Conservation (phyloP, 35 echinoderm and acorn worm species). For the Ptychodera flava region DNA sequence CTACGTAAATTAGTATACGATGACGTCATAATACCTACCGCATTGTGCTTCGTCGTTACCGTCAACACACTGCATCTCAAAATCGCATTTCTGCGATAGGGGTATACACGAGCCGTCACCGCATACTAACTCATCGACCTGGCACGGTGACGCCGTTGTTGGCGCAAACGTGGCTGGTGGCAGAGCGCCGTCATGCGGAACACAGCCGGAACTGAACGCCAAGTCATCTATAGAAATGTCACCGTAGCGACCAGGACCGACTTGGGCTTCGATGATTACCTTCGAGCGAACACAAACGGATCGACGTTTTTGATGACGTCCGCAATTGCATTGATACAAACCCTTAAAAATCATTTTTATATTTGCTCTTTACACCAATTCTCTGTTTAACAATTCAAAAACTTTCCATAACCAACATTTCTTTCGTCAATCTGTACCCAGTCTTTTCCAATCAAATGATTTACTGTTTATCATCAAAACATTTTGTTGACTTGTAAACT, state of each 20-base stretch:
- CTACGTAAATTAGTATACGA: no score
- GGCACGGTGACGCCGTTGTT: constrained; percentile 37
- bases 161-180: constrained; percentile 18
- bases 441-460: no score
- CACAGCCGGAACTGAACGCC: constrained; percentile 59
- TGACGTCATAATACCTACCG: no score
- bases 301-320: no score
- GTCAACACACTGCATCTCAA: not conserved
- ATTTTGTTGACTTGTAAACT: no score
- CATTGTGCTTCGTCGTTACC: not conserved
- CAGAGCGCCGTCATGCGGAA: constrained; percentile 2
- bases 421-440: no score
- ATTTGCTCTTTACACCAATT: no score
- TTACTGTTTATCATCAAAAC: no score
- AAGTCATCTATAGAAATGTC: constrained; percentile 96
- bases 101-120: constrained; percentile 17
- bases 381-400: no score
- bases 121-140: constrained; percentile 50
- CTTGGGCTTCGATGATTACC: constrained; percentile 82
- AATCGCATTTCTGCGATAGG: not conserved
- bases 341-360: no score
- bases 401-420: no score
- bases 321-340: no score
- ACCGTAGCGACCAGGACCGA: constrained; percentile 60
- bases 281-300: constrained; percentile 7